These are phyloP conservation scores for Glomeris marginata DNA, from an alignment of 2,888 invertebrate species.

Conservation along the genomic window DNA sequence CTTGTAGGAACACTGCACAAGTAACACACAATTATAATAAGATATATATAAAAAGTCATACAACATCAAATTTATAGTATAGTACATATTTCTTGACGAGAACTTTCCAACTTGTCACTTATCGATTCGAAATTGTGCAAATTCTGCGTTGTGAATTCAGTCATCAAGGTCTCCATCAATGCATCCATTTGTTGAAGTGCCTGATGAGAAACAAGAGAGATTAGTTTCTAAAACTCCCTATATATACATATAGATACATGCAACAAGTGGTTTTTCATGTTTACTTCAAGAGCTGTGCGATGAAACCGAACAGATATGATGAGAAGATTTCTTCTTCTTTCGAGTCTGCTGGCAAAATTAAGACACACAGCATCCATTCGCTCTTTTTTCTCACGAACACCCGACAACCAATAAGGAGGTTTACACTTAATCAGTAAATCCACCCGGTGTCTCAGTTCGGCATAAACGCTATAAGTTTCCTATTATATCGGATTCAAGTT, in stretches of 20 bases:
- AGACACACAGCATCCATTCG: slow-evolving; percentile 70
- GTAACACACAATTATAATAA: slow-evolving; percentile 21
- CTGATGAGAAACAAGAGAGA: too few species aligned
- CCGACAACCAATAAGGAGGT: slow-evolving; percentile 22
- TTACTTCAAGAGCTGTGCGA: slow-evolving; percentile 53
- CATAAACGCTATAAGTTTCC: slow-evolving; percentile 64
- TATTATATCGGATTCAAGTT: slow-evolving; percentile 20
- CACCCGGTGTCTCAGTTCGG: slow-evolving; percentile 56
- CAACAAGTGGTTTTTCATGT: too few species aligned
- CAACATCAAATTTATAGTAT: slow-evolving; percentile 57
- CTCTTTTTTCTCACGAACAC: slow-evolving; percentile 34
- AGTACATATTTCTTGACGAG: not conserved
- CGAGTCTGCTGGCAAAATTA: slow-evolving; percentile 56
- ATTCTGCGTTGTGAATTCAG: too few species aligned
- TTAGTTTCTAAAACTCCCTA: too few species aligned
- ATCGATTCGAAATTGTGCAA: not conserved
- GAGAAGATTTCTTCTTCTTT: slow-evolving; percentile 53
- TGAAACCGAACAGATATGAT: slow-evolving; percentile 61
- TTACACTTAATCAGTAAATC: slow-evolving; percentile 35
- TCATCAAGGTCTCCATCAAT: too few species aligned
- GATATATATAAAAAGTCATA: slow-evolving; percentile 57
- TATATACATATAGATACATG: too few species aligned
- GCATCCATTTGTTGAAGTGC: too few species aligned
- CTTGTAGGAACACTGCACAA: not conserved
- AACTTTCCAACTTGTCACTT: slow-evolving; percentile 10